phyloP scores from a whole-genome alignment of 1,140 invertebrate species.

The Eurosta solidaginis region DNA sequence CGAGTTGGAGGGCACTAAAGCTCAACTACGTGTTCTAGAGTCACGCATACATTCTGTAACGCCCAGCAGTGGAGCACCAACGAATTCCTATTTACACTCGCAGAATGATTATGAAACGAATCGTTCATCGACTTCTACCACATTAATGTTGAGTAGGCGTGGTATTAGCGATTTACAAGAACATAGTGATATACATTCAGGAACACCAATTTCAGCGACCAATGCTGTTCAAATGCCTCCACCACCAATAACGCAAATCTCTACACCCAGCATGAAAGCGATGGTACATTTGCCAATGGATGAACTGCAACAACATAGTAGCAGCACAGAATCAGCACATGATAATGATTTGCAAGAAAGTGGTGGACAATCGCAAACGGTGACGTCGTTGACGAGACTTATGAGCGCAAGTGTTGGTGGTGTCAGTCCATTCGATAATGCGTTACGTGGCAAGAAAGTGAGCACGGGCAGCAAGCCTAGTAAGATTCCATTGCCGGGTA shows the following conservation, averaged over 20 bases:
- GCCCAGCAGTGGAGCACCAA: slow-evolving; percentile 30
- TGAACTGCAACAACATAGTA: slow-evolving; percentile 65
- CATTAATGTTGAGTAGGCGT: slow-evolving; percentile 51
- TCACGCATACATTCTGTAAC: slow-evolving; percentile 51
- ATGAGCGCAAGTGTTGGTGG: slow-evolving; percentile 55
- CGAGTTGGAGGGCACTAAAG: slow-evolving; percentile 78
- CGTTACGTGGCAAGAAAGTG: slow-evolving; percentile 43
- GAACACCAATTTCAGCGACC: slow-evolving; percentile 41
- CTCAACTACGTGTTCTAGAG: slow-evolving; percentile 73
- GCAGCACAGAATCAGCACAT: slow-evolving; percentile 67
- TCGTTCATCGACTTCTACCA: slow-evolving; percentile 56
- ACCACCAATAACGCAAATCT: slow-evolving; percentile 52
- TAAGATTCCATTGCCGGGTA: slow-evolving; percentile 71
- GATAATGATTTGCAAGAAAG: slow-evolving; percentile 61
- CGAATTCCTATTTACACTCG: slow-evolving; percentile 52
- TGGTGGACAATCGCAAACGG: background rate
- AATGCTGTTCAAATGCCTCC: slow-evolving; percentile 35
- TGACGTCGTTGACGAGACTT: slow-evolving; percentile 30
- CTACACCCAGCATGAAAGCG: slow-evolving; percentile 63
- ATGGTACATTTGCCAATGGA: slow-evolving; percentile 65
- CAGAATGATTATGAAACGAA: slow-evolving; percentile 57
- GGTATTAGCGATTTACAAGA: slow-evolving; percentile 37
- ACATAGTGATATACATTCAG: slow-evolving; percentile 33
- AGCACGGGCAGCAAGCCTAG: slow-evolving; percentile 67
- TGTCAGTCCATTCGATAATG: slow-evolving; percentile 49